Conservation (phyloP, 1,140 invertebrate species). For the Ridgeia piscesae region DNA sequence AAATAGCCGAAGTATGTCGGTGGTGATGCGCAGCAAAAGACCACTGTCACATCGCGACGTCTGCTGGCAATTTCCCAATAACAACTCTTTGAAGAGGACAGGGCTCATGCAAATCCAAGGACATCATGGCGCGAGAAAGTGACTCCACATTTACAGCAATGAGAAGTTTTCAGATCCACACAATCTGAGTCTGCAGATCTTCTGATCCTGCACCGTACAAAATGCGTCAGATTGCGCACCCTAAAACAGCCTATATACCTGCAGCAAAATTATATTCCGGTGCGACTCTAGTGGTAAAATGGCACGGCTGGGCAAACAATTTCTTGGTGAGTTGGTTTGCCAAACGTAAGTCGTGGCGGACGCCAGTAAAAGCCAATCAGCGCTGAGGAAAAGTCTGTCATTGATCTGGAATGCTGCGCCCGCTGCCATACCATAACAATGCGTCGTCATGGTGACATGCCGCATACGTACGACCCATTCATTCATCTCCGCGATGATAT, state of each 20-base stretch:
- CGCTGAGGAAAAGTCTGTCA: not conserved
- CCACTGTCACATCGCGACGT: not conserved
- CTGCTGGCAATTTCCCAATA: not conserved
- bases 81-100: not conserved
- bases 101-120: not conserved
- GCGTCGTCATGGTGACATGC: not conserved
- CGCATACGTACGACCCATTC: not conserved
- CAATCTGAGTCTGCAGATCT: not conserved
- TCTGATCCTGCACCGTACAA: not conserved
- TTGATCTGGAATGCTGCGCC: not conserved
- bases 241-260: not conserved
- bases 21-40: not conserved
- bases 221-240: not conserved
- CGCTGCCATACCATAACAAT: not conserved
- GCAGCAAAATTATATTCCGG: not conserved
- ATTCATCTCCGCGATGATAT: not conserved
- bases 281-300: not conserved
- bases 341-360: not conserved
- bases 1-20: not conserved
- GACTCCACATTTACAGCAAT: not conserved
- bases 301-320: not conserved
- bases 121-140: not conserved
- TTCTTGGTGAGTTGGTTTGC: not conserved
- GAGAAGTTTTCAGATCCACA: not conserved
- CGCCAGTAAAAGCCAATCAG: not conserved